Conservation (phyloP, 2,113 vertebrate species). For the Eulacestoma nigropectus region DNA sequence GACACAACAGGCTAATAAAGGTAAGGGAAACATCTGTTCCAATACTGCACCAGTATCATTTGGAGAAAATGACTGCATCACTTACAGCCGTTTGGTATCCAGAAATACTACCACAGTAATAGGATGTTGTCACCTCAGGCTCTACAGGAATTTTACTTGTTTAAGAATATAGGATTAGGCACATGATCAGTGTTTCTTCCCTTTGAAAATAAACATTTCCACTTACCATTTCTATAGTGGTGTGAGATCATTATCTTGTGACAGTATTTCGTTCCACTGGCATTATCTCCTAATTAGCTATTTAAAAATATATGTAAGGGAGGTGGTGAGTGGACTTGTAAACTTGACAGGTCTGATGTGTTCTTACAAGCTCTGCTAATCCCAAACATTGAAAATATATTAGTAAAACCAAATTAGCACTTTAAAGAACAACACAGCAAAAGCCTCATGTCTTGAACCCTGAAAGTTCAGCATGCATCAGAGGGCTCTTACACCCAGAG, state of each 20-base stretch:
- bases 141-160: conserved; percentile 49
- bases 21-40: conserved; percentile 57
- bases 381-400: not conserved
- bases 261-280: conserved; percentile 16
- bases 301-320: conserved; percentile 49
- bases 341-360: conserved; percentile 11
- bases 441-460: not conserved
- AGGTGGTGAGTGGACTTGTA: not conserved
- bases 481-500: not conserved
- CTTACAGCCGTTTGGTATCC: conserved; percentile 16
- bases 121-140: conserved; percentile 53
- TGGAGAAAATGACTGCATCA: conserved; percentile 49
- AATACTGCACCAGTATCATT: conserved; percentile 8
- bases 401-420: not conserved
- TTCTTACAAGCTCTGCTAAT: conserved; percentile 41
- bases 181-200: conserved; percentile 36
- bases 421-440: not conserved
- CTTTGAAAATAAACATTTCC: conserved; percentile 57
- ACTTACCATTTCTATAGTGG: not conserved
- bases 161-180: conserved; percentile 54
- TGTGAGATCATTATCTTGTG: conserved; percentile 34
- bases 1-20: conserved; percentile 56
- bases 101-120: conserved; percentile 44
- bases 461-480: not conserved
- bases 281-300: conserved; percentile 47